A percentile compares a stretch with the other conserved stretches of the same genome.
Evolutionary conservation across 2,888 invertebrate species (phyloP).

Genomic region (Eristalinus aeneus): DNA sequence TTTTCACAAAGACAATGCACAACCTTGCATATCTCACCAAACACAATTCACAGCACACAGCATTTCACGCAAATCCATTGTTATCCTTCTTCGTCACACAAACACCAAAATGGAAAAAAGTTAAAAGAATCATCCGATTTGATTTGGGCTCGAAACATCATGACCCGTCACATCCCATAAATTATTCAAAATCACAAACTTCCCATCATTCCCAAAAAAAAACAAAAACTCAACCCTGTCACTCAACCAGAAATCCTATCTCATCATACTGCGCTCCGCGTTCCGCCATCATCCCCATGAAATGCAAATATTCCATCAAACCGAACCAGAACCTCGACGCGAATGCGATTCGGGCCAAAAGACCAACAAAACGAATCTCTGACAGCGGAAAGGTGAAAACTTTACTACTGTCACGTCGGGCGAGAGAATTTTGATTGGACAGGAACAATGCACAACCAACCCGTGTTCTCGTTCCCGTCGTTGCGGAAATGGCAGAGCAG

Average conservation of each 20-base stretch:
- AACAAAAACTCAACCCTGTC: slow-evolving; percentile 10
- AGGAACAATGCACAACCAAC: slow-evolving; percentile 18
- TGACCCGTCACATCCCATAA: slow-evolving; percentile 3
- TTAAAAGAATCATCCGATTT: background rate
- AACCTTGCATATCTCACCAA: too few relatives aligned
- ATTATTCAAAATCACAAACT: slow-evolving; percentile 7
- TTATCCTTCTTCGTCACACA: background rate
- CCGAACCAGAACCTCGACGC: background rate
- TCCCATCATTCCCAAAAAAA: background rate
- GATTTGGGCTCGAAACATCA: background rate
- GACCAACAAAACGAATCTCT: slow-evolving; percentile 7
- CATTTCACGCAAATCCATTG: background rate
- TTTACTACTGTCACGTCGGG: slow-evolving; percentile 50
- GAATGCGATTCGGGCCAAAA: background rate
- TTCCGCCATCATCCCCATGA: background rate
- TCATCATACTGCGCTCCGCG: slow-evolving; percentile 8
- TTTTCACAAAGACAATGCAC: too few relatives aligned
- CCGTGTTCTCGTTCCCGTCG: background rate
- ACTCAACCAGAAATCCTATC: slow-evolving; percentile 29
- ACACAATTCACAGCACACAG: background rate
- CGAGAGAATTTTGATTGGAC: slow-evolving; percentile 52
- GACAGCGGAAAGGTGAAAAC: slow-evolving; percentile 32
- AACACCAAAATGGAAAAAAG: background rate
- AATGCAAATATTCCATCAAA: slow-evolving; percentile 47
- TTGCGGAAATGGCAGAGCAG: background rate